Evolutionary conservation across 2,113 vertebrate genomes (phyloP), one percentile per base, ranked within the genome.

Genomic region (Oreotrochilus melanogaster): DNA sequence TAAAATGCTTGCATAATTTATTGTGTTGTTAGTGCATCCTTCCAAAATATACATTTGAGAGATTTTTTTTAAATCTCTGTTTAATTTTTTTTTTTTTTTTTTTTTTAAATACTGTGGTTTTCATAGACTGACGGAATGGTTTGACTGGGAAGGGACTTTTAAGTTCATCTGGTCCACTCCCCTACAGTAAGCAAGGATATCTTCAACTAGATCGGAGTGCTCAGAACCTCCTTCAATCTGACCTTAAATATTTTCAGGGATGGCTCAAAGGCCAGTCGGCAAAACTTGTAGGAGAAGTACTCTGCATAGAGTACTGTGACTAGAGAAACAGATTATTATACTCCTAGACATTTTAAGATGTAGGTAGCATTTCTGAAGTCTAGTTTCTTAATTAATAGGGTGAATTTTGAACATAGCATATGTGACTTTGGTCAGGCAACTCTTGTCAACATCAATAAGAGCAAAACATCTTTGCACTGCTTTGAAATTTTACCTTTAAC

Each of bases 401-500:
- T 69, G 62, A 81, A 89, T 91, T 95, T 92, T 37, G 33, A 93
- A 86, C 23, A 42, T 17, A 70, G 43, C 50, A 2, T 80, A 47
- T 65, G 5, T 81, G 70, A 89, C 16, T 73, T 89, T 95, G 94
- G 94, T 91, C 86, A 76, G 31, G 37, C 19, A 95, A 87, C 24
- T 92, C 54, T 39, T 84, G 62, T 89, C 58, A 91, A 61, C 89
- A 92, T 95, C 95, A 92, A 35, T 81, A 61, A 35, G 9, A 87
- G 69, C 45, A 89, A 89, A 81, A 53, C 6, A 65, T 89, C 57
- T 92, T 93, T 85, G 30, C 78, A 82, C 28, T 89, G 53, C 91
- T 97, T 97, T 97, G 95, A 96, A 94, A 95, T 92, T 91, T 91
- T 96, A 91, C 70, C 78, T 94, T 80, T 91, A 92, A 72, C 60